Evolutionary conservation across 2,113 vertebrate species (phyloP).

Genomic region (Hystrix cristata): DNA sequence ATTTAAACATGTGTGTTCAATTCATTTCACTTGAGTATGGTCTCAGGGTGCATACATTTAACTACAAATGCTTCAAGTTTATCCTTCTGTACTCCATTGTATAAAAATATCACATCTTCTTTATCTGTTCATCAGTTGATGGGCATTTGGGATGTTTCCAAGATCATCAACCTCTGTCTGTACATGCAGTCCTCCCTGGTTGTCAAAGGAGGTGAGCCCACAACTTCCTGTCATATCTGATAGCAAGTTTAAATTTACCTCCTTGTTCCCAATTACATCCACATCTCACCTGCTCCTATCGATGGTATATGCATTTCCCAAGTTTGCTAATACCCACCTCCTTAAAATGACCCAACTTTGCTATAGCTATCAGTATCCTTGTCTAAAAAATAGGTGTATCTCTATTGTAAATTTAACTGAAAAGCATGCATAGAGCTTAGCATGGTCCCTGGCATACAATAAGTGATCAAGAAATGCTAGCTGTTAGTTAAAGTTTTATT

Average conservation of each 20-base stretch:
- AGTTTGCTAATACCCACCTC: not conserved
- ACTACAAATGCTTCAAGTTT: too few species aligned
- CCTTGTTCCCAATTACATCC: not conserved
- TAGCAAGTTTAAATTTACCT: not conserved
- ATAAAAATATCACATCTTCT: too few species aligned
- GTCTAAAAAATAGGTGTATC: not conserved
- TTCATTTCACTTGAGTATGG: too few species aligned
- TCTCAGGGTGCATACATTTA: too few species aligned
- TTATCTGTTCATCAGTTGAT: too few species aligned
- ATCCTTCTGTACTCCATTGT: too few species aligned
- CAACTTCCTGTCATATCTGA: not conserved
- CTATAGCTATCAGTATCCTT: not conserved
- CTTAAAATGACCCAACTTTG: not conserved
- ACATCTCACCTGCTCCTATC: conserved; percentile 21
- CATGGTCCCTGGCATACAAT: not conserved
- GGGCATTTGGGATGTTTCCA: too few species aligned
- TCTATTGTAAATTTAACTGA: conserved; percentile 1
- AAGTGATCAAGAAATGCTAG: conserved; percentile 26
- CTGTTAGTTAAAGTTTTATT: conserved; percentile 5
- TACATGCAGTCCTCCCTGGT: too few species aligned
- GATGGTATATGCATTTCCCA: conserved; percentile 21
- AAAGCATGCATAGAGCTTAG: not conserved
- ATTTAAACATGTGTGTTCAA: too few species aligned
- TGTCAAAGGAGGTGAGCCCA: too few species aligned
- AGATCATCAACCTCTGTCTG: too few species aligned